Evolutionary conservation across 2,888 invertebrate genomes (phyloP).

Genomic region (Penaeus monodon): DNA sequence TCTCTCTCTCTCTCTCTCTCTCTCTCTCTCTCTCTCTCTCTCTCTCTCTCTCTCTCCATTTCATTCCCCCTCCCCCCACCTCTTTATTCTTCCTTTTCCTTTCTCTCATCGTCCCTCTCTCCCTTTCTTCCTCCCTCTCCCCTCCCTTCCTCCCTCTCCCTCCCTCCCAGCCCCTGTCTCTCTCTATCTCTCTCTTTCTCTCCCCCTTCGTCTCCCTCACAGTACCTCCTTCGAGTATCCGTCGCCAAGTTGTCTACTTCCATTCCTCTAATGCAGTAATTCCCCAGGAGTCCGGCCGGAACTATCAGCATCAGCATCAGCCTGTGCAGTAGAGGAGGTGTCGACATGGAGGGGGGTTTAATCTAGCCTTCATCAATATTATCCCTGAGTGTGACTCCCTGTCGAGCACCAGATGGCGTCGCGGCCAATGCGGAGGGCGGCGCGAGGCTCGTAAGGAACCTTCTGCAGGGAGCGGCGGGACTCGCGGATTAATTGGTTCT

Average conservation of each 20-base stretch:
- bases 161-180: neutral
- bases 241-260: no score
- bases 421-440: conserved; percentile 5
- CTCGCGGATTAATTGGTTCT: no score
- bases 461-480: no score
- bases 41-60: neutral
- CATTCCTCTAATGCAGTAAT: neutral
- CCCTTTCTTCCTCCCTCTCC: neutral
- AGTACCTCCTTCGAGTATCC: no score
- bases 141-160: neutral
- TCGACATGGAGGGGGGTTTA: conserved; percentile 17
- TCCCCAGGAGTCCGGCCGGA: neutral
- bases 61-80: neutral
- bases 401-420: conserved; percentile 3
- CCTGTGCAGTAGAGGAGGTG: neutral
- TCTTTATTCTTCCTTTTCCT: neutral
- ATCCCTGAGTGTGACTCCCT: conserved; percentile 10
- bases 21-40: neutral
- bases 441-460: no score
- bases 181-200: neutral
- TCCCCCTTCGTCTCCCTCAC: no score
- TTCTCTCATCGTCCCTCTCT: neutral
- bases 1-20: neutral
- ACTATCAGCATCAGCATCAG: neutral
- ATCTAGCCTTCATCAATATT: conserved; percentile 23